Evolutionary conservation across 2,113 vertebrate genomes (phyloP).

Genomic region (Dromiciops gliroides): DNA sequence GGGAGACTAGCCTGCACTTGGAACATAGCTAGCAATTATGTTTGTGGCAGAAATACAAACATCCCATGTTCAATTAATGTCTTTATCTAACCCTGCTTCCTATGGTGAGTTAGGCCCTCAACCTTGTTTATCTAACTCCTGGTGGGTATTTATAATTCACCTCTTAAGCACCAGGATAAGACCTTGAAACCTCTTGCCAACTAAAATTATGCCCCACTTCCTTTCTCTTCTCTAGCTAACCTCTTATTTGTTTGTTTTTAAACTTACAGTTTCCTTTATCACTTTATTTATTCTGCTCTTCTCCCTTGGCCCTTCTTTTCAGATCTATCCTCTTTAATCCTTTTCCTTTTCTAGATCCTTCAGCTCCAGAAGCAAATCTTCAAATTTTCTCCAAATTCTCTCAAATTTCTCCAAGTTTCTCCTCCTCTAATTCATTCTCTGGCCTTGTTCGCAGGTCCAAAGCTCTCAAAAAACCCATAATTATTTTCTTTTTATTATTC

Average conservation of each 20-base stretch:
- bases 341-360: not conserved
- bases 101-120: not conserved
- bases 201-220: not conserved
- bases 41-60: too few species aligned
- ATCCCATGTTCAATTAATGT: not conserved
- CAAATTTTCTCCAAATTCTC: not conserved
- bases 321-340: not conserved
- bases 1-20: not conserved
- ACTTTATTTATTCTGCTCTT: not conserved
- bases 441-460: not conserved
- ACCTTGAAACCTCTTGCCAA: not conserved
- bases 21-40: not conserved
- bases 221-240: not conserved
- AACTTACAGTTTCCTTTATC: not conserved
- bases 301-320: not conserved
- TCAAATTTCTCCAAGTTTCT: not conserved
- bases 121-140: not conserved
- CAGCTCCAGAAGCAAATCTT: not conserved
- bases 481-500: not conserved
- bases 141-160: not conserved
- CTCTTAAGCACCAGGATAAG: not conserved
- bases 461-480: not conserved
- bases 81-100: not conserved
- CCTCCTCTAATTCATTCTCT: not conserved
- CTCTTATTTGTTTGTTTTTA: not conserved